These are phyloP conservation scores for Cheumatopsyche charites DNA, from an alignment of 1,140 invertebrate species.

Conservation along the genomic window DNA sequence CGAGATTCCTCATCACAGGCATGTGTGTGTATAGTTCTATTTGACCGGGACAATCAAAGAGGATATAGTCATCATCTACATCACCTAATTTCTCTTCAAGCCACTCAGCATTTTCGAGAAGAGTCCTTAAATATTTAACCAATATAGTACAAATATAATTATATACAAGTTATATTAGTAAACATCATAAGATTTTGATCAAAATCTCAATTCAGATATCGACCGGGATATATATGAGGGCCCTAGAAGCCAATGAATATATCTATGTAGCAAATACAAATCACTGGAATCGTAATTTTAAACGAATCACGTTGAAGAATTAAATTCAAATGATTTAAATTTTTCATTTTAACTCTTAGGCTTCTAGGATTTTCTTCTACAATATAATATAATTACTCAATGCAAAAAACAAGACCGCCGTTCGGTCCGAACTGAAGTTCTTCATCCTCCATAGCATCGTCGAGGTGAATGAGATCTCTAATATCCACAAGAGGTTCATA, in stretches of 20 bases:
- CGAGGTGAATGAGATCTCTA: conserved; percentile 89
- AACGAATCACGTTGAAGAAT: too few relatives aligned
- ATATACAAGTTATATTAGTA: too few relatives aligned
- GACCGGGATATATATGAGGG: too few relatives aligned
- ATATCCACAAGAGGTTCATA: conserved; percentile 90
- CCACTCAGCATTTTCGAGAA: conserved; percentile 92
- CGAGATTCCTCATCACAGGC: conserved; percentile 83
- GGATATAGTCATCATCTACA: conserved; percentile 88
- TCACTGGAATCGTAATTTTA: too few relatives aligned
- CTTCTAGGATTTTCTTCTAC: too few relatives aligned
- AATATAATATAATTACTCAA: too few relatives aligned
- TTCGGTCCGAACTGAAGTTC: conserved; percentile 96
- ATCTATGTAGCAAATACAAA: too few relatives aligned
- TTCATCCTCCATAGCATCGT: conserved; percentile 97
- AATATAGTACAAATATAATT: background rate
- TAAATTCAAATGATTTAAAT: too few relatives aligned
- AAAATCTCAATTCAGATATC: too few relatives aligned
- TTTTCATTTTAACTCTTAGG: too few relatives aligned
- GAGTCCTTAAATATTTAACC: conserved; percentile 74
- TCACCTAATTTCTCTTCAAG: conserved; percentile 81
- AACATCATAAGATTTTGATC: too few relatives aligned
- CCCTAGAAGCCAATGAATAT: too few relatives aligned
- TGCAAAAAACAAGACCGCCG: conserved; percentile 95
- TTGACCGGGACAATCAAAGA: conserved; percentile 99
- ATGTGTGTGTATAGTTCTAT: conserved; percentile 98